Evolutionary conservation across 2,113 vertebrate genomes (phyloP), one percentile per base, ranked within the genome.

Genomic region (Panurus biarmicus): DNA sequence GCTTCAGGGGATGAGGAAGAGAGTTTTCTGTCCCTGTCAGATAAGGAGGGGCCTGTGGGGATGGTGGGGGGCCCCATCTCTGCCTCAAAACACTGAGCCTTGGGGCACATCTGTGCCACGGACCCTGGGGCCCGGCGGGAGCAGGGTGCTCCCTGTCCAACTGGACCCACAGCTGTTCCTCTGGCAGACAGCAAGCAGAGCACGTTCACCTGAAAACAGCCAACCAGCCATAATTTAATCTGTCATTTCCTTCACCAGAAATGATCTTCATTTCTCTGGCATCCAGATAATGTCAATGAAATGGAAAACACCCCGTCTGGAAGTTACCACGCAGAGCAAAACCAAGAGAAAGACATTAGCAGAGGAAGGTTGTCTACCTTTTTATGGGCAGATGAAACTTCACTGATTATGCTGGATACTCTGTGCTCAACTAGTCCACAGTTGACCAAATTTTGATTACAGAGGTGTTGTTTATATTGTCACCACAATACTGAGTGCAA

Each of bases 401-500:
- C 78, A 84, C 94, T 81, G 25, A 91, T 51, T 89, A 84, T 66
- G 66, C 70, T 76, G 86, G 88, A 70, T 82, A 84, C 85, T 83
- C 91, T 51, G 47, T 51, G 75, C 85, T 96, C 15, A 14, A 53
- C 93, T 74, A 65, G 90, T 74, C 94, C 75, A 90, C 72, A 70
- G 89, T 44, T 86, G 95, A 95, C 96, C 96, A 94, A 73, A 96
- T 94, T 95, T 96, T 90, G 95, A 95, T 96, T 90, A 96, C 94
- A 80, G 95, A 97, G 97, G 97, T 96, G 94, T 96, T 96, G 96
- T 97, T 95, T 96, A 86, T 96, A 74, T 61, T 89, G 94, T 97
- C 95, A 96, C 97, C 97, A 95, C 92, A 76, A 97, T 93, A 78
- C 87, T 4, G 77, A 97, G 96, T 87, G 88, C 97, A 97, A 97